phyloP scores from a whole-genome alignment of 2,888 invertebrate genomes.

The Omphaloscelis lunosa region DNA sequence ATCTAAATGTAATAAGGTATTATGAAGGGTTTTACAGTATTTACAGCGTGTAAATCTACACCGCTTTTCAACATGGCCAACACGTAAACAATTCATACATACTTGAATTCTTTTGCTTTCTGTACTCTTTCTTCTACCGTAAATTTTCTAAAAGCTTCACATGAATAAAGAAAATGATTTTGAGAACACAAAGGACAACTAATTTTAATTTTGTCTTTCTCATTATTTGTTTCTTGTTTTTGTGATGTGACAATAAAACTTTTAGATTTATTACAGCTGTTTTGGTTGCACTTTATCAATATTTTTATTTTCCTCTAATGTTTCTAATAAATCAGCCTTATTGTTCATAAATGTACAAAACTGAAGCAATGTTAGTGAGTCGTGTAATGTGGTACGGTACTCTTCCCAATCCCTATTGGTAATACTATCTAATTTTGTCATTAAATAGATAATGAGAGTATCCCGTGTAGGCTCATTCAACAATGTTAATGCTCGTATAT shows the following conservation, averaged over 20 bases:
- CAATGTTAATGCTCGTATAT: no score
- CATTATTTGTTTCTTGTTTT: not conserved
- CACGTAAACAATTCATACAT: slow-evolving; percentile 9
- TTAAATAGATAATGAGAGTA: no score
- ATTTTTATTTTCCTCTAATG: slow-evolving; percentile 18
- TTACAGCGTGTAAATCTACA: slow-evolving; percentile 19
- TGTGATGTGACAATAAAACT: slow-evolving; percentile 9
- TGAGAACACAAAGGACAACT: slow-evolving; percentile 10
- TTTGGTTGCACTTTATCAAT: not conserved
- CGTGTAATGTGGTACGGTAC: no score
- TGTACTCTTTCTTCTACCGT: slow-evolving; percentile 1
- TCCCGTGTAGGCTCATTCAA: no score
- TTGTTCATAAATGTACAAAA: not conserved
- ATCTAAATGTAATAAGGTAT: slow-evolving; percentile 7
- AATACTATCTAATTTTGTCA: no score
- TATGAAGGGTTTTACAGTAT: slow-evolving; percentile 10
- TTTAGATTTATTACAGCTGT: slow-evolving; percentile 8
- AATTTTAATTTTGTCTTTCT: slow-evolving; percentile 3
- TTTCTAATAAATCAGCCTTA: slow-evolving; percentile 4
- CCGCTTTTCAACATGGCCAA: slow-evolving; percentile 4
- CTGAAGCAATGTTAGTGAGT: no score
- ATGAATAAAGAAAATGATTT: slow-evolving; percentile 15
- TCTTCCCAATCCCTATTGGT: no score
- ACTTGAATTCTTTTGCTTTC: slow-evolving; percentile 6
- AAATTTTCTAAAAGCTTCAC: slow-evolving; percentile 1